A percentile compares a stretch with the other conserved stretches of the same genome.
These are phyloP conservation scores for Apis dorsata DNA, from an alignment of 1,140 invertebrate genomes.

Conservation along the genomic window DNA sequence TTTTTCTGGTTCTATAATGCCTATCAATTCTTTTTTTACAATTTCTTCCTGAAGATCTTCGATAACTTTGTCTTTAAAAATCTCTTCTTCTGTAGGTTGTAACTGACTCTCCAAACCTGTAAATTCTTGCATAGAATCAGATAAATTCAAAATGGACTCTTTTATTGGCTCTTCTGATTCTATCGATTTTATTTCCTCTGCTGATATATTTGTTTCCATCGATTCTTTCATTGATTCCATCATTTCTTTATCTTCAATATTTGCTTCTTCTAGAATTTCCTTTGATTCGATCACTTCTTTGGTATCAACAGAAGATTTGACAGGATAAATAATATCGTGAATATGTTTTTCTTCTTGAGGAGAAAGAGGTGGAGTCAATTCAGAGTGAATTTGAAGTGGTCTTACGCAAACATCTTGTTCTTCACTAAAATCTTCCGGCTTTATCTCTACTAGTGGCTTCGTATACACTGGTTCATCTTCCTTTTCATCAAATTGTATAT, in stretches of 20 bases:
- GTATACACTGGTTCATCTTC: not conserved
- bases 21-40: slow-evolving; percentile 31
- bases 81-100: not conserved
- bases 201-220: not conserved
- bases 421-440: not conserved
- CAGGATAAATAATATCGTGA: not conserved
- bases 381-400: not conserved
- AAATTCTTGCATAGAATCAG: slow-evolving; percentile 71
- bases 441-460: not conserved
- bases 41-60: not conserved
- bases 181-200: not conserved
- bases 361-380: not conserved
- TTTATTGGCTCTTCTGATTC: not conserved
- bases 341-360: not conserved
- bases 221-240: not conserved
- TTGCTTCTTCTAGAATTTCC: not conserved
- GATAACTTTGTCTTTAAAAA: no score
- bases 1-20: slow-evolving; percentile 50
- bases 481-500: not conserved
- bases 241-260: not conserved
- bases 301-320: not conserved
- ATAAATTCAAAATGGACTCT: slow-evolving; percentile 58
- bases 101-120: slow-evolving; percentile 63
- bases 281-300: slow-evolving; percentile 9
- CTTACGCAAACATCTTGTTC: not conserved